Base-by-base conservation (phyloP, 2,888 invertebrate genomes). In the Actias luna region DNA sequence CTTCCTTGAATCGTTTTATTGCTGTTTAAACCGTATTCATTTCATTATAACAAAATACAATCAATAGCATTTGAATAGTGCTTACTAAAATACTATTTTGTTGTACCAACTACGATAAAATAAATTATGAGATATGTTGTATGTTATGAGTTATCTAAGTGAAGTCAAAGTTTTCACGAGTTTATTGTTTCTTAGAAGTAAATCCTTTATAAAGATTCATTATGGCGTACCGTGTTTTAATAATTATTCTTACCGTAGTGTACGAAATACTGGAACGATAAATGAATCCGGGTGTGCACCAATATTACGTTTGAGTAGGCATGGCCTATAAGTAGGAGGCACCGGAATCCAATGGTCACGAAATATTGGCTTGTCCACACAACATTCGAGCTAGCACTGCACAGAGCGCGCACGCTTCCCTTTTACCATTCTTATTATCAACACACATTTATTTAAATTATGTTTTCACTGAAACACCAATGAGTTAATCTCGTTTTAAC, bases 311-410 rank as follows among this genome's bases (percentile, higher is more conserved):
- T 25, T 55, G 29, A 55, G 55, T 36, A 58, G 39, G 31, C 63
- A 50, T 52, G 39, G 39, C 39, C 39, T 55, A 36, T 59, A 55
- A 52, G 59, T 63, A 63, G 63, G 63, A 59, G 55, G 63, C 52
- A 52, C 55, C 59, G 55, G 59, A 55, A 39, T 60, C 63, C 59
- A 35, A 55, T 63, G 29, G 36, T 63, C 59, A 66, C 68, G 65
- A 67, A 71, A 70, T 69, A 68, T 71, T 63, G 66, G 66, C 69
- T 64, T 66, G 52, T 29, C 35, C 55, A 35, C 63, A 63, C 55
- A 63, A 67, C 70, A 63, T 62, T 62, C 67, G 72, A 69, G 42
- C 42, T 65, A 66, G 64, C 66, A 68, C 63, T 62, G 60, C 60
- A 67, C 65, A 33, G 22, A 39, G 57, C 57, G 58, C 64, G 66